Evolutionary conservation across 2,113 vertebrate species (phyloP).

Genomic region (Myotis yumanensis): DNA sequence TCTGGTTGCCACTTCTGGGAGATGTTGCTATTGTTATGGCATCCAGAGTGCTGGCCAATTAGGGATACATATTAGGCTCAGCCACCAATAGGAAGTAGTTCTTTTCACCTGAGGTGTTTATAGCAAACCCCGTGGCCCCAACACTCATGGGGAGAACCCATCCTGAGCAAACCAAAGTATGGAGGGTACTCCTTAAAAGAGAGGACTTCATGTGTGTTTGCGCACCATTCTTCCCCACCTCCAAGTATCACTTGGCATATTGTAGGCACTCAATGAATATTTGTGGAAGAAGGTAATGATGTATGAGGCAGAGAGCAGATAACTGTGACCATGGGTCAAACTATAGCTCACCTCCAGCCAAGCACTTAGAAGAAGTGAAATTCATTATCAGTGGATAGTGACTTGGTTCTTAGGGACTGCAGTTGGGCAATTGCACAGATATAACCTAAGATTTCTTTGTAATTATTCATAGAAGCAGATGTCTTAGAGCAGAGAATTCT

Average conservation of each 20-base stretch:
- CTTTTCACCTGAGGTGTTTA: neutral
- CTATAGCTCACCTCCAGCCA: fast-evolving
- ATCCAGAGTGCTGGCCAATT: neutral
- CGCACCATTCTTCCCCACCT: fast-evolving
- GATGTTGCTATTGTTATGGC: neutral
- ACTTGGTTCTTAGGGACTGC: neutral
- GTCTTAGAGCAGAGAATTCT: neutral
- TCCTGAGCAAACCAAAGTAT: neutral
- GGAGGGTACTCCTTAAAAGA: neutral
- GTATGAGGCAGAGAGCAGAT: neutral
- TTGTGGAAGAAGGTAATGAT: neutral
- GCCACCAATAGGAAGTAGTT: neutral
- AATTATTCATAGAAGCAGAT: neutral
- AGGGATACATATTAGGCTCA: neutral
- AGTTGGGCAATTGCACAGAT: neutral
- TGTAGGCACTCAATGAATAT: neutral
- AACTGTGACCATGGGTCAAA: neutral
- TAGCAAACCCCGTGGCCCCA: neutral
- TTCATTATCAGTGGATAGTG: neutral
- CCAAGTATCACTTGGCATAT: neutral
- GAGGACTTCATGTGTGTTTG: neutral
- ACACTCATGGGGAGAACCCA: neutral
- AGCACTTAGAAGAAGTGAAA: neutral
- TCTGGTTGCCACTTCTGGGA: neutral
- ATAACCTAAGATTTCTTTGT: neutral